phyloP scores from a whole-genome alignment of 92 coral and sea anemone genomes.

The Pocillopora grandis region DNA sequence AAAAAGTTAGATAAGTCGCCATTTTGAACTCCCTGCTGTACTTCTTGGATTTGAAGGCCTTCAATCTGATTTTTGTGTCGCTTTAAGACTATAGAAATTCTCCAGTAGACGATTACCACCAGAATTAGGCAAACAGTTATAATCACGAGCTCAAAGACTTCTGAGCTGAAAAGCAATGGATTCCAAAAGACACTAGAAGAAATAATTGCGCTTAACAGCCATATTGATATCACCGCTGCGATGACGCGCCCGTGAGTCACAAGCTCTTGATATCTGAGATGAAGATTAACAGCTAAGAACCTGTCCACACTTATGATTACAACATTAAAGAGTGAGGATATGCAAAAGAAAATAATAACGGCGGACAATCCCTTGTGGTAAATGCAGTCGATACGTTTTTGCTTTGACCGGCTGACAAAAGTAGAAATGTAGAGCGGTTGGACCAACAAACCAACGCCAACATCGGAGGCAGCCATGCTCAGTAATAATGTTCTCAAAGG shows the following conservation, averaged over 20 bases:
- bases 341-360: neutral
- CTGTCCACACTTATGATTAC: constrained; percentile 20
- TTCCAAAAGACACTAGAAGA: neutral
- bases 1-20: neutral
- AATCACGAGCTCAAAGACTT: neutral
- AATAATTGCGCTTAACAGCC: constrained; percentile 16
- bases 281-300: constrained; percentile 26
- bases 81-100: too few relatives aligned
- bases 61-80: too few relatives aligned
- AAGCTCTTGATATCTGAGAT: constrained; percentile 26
- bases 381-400: too few relatives aligned
- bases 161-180: neutral
- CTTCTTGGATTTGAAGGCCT: too few relatives aligned
- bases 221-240: neutral
- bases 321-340: constrained; percentile 13
- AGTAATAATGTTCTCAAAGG: too few relatives aligned
- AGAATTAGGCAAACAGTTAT: neutral
- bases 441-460: neutral
- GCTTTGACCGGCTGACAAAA: too few relatives aligned
- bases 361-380: neutral
- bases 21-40: neutral
- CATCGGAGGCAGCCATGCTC: too few relatives aligned
- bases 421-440: constrained; percentile 12
- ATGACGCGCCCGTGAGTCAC: constrained; percentile 7
- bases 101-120: too few relatives aligned